A percentile compares a stretch with the other conserved stretches of the same genome.
Evolutionary conservation across 2,797 vertebrate species (phyloP).

Genomic region (Pseudomugil tenellus): DNA sequence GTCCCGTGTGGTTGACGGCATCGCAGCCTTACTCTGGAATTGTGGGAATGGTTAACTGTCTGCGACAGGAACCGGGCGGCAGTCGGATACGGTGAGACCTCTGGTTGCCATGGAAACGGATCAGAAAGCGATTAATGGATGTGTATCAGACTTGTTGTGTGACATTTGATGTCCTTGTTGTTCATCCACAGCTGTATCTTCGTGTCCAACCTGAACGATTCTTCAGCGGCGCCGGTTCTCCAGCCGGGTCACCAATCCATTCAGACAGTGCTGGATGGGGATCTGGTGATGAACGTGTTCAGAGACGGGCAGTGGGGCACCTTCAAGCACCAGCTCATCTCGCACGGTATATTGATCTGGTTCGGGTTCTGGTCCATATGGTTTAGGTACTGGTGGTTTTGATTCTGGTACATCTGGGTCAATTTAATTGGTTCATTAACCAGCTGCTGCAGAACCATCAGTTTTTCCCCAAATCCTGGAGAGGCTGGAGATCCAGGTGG

Average conservation of each 20-base stretch:
- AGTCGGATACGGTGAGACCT: slow-evolving; percentile 87
- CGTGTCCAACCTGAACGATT: slow-evolving; percentile 86
- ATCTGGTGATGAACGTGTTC: slow-evolving; percentile 92
- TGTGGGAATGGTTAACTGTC: slow-evolving; percentile 96
- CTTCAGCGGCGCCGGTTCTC: slow-evolving; percentile 70
- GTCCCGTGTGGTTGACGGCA: slow-evolving; percentile 89
- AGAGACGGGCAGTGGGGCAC: slow-evolving; percentile 91
- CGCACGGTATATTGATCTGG: slow-evolving; percentile 73
- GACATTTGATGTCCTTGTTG: background rate
- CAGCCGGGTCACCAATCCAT: slow-evolving; percentile 77
- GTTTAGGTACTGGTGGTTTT: background rate
- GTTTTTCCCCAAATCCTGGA: too few relatives aligned
- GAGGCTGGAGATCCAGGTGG: too few relatives aligned
- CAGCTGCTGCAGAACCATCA: too few relatives aligned
- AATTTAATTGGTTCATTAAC: too few relatives aligned
- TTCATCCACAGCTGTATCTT: slow-evolving; percentile 86
- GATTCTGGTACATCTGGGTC: background rate
- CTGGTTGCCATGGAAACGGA: background rate
- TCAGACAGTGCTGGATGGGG: slow-evolving; percentile 77
- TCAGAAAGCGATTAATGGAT: too few relatives aligned
- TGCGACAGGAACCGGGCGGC: slow-evolving; percentile 93
- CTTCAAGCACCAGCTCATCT: slow-evolving; percentile 89
- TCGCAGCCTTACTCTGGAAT: slow-evolving; percentile 86
- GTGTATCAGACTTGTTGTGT: too few relatives aligned
- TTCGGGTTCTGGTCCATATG: background rate